phyloP scores from a whole-genome alignment of 2,888 invertebrate genomes.

The Hypolimnas misippus region DNA sequence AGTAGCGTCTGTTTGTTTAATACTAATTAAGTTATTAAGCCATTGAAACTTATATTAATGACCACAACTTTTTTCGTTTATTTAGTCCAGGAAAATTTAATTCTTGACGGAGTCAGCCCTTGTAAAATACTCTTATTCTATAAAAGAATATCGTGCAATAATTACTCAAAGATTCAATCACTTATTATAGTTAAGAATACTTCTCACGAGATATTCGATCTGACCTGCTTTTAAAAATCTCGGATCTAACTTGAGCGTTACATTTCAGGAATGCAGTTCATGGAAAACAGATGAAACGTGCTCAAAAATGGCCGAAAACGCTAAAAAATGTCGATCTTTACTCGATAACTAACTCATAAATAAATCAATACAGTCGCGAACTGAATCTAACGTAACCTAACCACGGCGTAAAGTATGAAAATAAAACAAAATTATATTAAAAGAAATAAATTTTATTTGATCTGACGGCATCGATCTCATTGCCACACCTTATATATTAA shows the following conservation, averaged over 20 bases:
- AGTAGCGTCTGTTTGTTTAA: background rate
- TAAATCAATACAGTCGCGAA: background rate
- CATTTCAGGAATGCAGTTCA: constrained; percentile 48
- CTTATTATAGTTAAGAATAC: no score
- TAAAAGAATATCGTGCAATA: no score
- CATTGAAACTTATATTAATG: no score
- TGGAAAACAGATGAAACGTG: constrained; percentile 49
- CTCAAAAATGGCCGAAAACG: constrained; percentile 42
- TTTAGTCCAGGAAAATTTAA: no score
- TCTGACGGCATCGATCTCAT: constrained; percentile 59
- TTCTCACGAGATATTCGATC: no score
- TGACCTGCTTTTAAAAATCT: no score
- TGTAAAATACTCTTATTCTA: no score
- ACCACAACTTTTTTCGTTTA: no score
- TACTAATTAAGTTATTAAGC: no score
- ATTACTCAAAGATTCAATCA: no score
- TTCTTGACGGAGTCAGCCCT: no score
- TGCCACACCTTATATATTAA: constrained; percentile 43
- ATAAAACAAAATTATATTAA: constrained; percentile 56
- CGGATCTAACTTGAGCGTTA: constrained; percentile 1
- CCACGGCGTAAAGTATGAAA: constrained; percentile 18
- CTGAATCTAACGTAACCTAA: background rate
- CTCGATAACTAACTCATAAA: constrained; percentile 24
- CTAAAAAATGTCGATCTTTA: constrained; percentile 43
- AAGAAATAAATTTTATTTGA: constrained; percentile 79